Conservation (phyloP, 2,113 vertebrate species). For the Trogon surrucura region DNA sequence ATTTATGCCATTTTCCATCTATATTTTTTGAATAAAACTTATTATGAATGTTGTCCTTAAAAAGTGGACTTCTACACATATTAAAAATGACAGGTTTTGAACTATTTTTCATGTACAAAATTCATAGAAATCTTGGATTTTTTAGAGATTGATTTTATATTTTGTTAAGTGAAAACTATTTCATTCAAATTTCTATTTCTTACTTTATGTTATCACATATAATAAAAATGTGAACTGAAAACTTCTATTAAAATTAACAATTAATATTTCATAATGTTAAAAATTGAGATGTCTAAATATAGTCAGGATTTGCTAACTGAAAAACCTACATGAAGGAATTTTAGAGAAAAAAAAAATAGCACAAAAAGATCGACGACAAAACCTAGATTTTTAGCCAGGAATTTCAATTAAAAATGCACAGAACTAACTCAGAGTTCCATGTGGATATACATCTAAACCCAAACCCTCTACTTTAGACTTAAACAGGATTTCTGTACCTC, state of each 20-base stretch:
- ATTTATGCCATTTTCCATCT: not conserved
- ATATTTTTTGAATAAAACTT: not conserved
- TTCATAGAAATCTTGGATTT: not conserved
- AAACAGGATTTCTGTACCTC: not conserved
- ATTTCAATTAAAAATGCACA: not conserved
- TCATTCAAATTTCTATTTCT: not conserved
- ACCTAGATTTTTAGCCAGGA: not conserved
- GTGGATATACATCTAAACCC: not conserved
- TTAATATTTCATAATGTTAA: not conserved
- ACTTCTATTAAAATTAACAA: not conserved
- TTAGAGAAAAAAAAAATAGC: no score
- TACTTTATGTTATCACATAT: not conserved
- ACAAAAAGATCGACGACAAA: not conserved
- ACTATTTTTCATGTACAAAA: not conserved
- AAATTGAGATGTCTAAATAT: fast-evolving
- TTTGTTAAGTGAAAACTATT: not conserved
- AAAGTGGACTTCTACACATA: not conserved
- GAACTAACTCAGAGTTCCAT: not conserved
- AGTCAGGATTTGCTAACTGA: not conserved
- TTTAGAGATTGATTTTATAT: not conserved
- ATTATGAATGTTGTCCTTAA: not conserved
- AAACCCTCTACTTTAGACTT: not conserved
- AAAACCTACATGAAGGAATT: not conserved
- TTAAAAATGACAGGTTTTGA: not conserved
- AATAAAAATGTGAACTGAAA: not conserved